These are phyloP conservation scores for Prolemur simus DNA, from an alignment of 2,113 vertebrate species.

Conservation along the genomic window DNA sequence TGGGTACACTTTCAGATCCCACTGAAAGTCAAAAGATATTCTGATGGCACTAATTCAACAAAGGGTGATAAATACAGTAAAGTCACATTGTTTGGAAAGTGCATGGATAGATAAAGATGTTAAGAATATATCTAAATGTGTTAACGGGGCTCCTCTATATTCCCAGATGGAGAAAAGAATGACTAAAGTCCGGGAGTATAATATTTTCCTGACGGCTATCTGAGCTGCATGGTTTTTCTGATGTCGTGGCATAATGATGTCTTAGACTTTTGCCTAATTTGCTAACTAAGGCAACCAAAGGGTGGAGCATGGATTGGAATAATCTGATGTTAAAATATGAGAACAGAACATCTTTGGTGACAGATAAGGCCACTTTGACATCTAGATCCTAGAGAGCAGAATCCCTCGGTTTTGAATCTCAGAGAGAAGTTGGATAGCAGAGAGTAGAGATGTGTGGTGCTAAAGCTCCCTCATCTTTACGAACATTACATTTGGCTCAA, in stretches of 20 bases:
- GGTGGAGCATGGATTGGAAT: slow-evolving; percentile 75
- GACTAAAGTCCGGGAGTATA: not conserved
- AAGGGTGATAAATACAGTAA: not conserved
- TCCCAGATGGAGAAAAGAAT: not conserved
- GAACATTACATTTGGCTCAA: slow-evolving; percentile 72
- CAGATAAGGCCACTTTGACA: slow-evolving; percentile 75
- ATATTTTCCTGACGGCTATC: not conserved
- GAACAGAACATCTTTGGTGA: slow-evolving; percentile 71
- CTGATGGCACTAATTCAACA: not conserved
- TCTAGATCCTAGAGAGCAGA: slow-evolving; percentile 73
- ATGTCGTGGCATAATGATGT: slow-evolving; percentile 66
- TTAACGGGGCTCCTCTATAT: not conserved
- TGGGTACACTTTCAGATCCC: not conserved
- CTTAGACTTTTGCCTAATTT: slow-evolving; percentile 71
- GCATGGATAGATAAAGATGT: not conserved
- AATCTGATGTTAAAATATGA: slow-evolving; percentile 75
- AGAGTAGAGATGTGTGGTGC: slow-evolving; percentile 64
- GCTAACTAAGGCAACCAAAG: slow-evolving; percentile 70
- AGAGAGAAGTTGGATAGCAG: slow-evolving; percentile 64
- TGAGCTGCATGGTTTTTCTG: not conserved
- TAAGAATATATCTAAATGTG: not conserved
- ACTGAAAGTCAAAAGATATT: not conserved
- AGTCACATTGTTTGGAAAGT: not conserved
- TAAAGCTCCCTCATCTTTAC: slow-evolving; percentile 75
- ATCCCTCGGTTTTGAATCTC: slow-evolving; percentile 77